phyloP scores from a whole-genome alignment of 2,888 invertebrate species.

The Leucozona laternaria region DNA sequence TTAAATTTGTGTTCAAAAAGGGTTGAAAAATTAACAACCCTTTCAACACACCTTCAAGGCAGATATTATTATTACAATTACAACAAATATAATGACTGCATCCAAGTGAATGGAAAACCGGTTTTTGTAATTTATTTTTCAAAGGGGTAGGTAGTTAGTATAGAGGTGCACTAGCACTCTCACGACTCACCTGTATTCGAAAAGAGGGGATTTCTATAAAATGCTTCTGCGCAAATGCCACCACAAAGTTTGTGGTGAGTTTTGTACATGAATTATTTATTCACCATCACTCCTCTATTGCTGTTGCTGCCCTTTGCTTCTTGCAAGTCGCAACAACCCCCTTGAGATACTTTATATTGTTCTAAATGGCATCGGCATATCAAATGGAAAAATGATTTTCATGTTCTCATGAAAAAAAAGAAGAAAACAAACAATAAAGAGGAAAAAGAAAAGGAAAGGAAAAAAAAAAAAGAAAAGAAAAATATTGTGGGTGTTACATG shows the following conservation, averaged over 20 bases:
- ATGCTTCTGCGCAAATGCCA: conserved; percentile 61
- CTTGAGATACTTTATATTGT: conserved; percentile 29
- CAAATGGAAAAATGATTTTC: conserved; percentile 71
- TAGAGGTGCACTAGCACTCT: background rate
- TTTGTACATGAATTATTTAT: conserved; percentile 9
- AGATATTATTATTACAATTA: conserved; percentile 6
- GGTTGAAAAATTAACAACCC: conserved; percentile 13
- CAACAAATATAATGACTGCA: conserved; percentile 23
- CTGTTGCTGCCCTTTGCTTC: conserved; percentile 23
- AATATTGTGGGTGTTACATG: conserved; percentile 74
- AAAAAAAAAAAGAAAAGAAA: conserved; percentile 48
- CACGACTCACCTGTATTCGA: conserved; percentile 12
- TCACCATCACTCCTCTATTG: conserved; percentile 28
- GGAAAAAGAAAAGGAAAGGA: conserved; percentile 30
- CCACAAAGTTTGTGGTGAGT: conserved; percentile 60
- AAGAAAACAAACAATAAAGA: conserved; percentile 23
- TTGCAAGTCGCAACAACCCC: conserved; percentile 25
- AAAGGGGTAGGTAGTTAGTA: conserved; percentile 35
- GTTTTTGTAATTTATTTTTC: conserved; percentile 29
- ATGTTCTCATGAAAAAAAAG: conserved; percentile 54
- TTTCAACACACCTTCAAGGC: background rate
- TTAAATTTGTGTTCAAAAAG: background rate
- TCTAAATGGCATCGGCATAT: conserved; percentile 54
- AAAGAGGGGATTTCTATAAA: conserved; percentile 30
- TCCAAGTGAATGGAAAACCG: conserved; percentile 58